Conservation (phyloP, 2,888 invertebrate species). For the Baccha elongata region DNA sequence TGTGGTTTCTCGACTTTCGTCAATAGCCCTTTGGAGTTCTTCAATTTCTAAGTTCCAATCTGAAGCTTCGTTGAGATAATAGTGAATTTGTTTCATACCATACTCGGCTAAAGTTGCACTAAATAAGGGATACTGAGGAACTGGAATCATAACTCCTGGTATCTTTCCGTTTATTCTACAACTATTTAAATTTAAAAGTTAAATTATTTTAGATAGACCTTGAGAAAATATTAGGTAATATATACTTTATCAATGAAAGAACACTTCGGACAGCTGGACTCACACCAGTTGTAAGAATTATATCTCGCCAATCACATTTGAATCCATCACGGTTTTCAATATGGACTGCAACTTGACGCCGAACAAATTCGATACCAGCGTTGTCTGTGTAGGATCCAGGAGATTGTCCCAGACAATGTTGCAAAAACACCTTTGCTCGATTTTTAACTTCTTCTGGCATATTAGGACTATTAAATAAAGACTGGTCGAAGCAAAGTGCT, state of each 20-base stretch:
- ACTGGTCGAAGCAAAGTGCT: conserved; percentile 89
- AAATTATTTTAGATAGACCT: conserved; percentile 80
- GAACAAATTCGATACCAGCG: conserved; percentile 93
- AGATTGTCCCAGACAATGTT: conserved; percentile 89
- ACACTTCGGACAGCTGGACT: conserved; percentile 93
- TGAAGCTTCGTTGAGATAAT: conserved; percentile 94
- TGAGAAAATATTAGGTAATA: not conserved
- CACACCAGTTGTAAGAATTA: conserved; percentile 94
- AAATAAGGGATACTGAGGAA: conserved; percentile 99
- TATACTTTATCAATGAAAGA: conserved; percentile 82
- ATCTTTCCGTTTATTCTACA: conserved; percentile 75
- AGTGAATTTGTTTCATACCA: conserved; percentile 91
- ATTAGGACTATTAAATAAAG: conserved; percentile 86
- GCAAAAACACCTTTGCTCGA: conserved; percentile 86
- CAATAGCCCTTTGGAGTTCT: conserved; percentile 91
- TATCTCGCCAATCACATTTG: conserved; percentile 88
- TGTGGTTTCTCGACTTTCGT: conserved; percentile 85
- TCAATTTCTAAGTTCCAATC: conserved; percentile 91
- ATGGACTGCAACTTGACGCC: conserved; percentile 93
- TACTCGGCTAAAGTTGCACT: conserved; percentile 97
- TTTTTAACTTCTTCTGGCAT: conserved; percentile 93
- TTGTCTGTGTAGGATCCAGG: conserved; percentile 90
- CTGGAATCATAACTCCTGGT: conserved; percentile 96
- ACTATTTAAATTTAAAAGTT: conserved; percentile 78
- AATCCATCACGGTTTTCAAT: conserved; percentile 91